A percentile compares a stretch with the other conserved stretches of the same genome.
Evolutionary conservation across 2,797 vertebrate genomes (phyloP).

Genomic region (Rhodeus uyekii): DNA sequence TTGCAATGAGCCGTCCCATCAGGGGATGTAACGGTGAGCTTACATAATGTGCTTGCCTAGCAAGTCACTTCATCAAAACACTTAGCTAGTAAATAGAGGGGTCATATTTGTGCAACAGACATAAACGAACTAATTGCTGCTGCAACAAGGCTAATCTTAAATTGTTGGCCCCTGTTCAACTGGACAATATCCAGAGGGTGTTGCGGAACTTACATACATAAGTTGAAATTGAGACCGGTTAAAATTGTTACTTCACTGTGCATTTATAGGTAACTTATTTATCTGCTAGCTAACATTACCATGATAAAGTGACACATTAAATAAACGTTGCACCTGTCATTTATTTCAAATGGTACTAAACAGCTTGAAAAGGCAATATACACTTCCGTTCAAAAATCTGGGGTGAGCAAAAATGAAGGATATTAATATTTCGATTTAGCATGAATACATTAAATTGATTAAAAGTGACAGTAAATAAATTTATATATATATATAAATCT

Average conservation of each 20-base stretch:
- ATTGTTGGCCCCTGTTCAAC: slow-evolving; percentile 7
- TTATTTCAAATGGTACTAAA: background rate
- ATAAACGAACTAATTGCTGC: slow-evolving; percentile 1
- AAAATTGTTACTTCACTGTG: slow-evolving; percentile 5
- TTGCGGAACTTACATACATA: background rate
- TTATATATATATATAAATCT: background rate
- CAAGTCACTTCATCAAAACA: background rate
- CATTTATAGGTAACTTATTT: slow-evolving; percentile 27
- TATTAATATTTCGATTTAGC: background rate
- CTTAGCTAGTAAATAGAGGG: background rate
- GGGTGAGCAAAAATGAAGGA: too few species aligned
- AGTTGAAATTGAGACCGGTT: background rate
- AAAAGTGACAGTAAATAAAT: background rate
- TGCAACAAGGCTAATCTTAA: background rate
- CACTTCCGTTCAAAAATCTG: background rate
- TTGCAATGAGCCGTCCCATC: background rate
- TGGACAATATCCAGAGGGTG: background rate
- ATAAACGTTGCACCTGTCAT: background rate
- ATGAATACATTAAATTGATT: background rate
- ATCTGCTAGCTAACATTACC: slow-evolving; percentile 1
- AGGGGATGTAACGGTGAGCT: background rate
- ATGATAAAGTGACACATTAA: slow-evolving; percentile 12
- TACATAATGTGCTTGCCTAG: background rate
- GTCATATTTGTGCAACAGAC: slow-evolving; percentile 10
- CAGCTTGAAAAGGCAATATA: background rate